A percentile compares a stretch with the other conserved stretches of the same genome.
phyloP scores from a whole-genome alignment of 1,140 invertebrate species.

The Pinna nobilis region DNA sequence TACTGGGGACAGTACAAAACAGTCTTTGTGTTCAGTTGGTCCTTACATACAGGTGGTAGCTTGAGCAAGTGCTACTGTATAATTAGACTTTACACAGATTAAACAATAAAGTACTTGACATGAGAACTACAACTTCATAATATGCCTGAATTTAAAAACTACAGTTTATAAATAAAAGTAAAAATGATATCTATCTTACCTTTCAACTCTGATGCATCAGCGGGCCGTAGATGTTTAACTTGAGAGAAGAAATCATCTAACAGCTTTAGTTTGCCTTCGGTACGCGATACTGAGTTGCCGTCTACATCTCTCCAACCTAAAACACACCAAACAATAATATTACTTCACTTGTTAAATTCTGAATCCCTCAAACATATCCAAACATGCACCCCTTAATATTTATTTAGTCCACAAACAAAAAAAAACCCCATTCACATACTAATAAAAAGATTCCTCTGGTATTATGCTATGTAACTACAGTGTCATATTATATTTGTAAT shows the following conservation, averaged over 20 bases:
- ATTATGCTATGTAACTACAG: too few species aligned
- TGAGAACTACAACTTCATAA: too few species aligned
- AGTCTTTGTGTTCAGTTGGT: too few species aligned
- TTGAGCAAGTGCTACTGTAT: too few species aligned
- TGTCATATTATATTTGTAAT: too few species aligned
- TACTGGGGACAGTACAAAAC: too few species aligned
- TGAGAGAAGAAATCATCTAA: constrained; percentile 84
- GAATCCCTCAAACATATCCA: too few species aligned
- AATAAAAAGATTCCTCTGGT: too few species aligned
- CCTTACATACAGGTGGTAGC: too few species aligned
- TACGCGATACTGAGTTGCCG: constrained; percentile 79
- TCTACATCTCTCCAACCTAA: constrained; percentile 80
- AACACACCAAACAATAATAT: constrained; percentile 11
- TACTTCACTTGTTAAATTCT: neutral
- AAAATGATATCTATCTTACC: constrained; percentile 46
- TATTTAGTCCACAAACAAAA: neutral
- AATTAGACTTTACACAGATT: too few species aligned
- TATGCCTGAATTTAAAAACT: too few species aligned
- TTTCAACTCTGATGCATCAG: constrained; percentile 73
- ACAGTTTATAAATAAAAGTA: neutral
- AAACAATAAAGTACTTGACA: too few species aligned
- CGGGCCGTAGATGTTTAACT: constrained; percentile 71
- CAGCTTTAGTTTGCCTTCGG: constrained; percentile 82
- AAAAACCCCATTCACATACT: neutral
- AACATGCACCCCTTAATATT: neutral